Evolutionary conservation across 2,888 invertebrate species (phyloP), one percentile per base, ranked within the genome.

Genomic region (Agelastica alni): DNA sequence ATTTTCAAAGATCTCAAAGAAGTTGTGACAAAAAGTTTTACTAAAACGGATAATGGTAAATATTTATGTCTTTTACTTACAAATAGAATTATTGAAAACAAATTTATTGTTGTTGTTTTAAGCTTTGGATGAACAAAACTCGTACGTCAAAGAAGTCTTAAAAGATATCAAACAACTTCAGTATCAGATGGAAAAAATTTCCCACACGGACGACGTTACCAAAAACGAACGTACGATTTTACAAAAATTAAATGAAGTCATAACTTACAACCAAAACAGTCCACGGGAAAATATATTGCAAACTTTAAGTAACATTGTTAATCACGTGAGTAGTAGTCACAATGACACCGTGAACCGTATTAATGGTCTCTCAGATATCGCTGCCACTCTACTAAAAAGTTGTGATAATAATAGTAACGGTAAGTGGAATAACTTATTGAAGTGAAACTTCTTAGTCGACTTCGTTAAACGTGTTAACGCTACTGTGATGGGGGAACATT

Each of bases 201-300:
- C 85, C 3, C 74, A 79, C 3, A 74, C 75, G 10, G 68, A 74
- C 0, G 84, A 86, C 55, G 72, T 88, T 1, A 79, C 82, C 51
- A 74, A 77, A 7, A 70, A 83, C 22, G 80, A 83, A 57, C 89
- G 89, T 71, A 78, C 82, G 45, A 88, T 88, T 0, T 6, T 63
- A n/a, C 37, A 44, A 13, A 61, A 64, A 44, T 26, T 67, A 9
- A 61, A 61, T 30, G 61, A 64, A 52, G 54, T 64, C 13, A 16
- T 34, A 14, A 34, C 14, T 34, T 16, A 41, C 46, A 12, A 17
- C n/a, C 17, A 44, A 13, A 30, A 32, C 34, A 56, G 31, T 41
- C 6, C 20, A 42, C 22, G 32, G 6, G 49, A 42, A 10, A 14
- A 32, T 13, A 20, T 49, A 28, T 12, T 22, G n/a, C 5, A 22